Percentiles rank a stretch among this genome's conserved stretches.
These are phyloP conservation scores for Aplidium turbinatum DNA, from an alignment of 23 tunicate genomes.

Conservation along the genomic window DNA sequence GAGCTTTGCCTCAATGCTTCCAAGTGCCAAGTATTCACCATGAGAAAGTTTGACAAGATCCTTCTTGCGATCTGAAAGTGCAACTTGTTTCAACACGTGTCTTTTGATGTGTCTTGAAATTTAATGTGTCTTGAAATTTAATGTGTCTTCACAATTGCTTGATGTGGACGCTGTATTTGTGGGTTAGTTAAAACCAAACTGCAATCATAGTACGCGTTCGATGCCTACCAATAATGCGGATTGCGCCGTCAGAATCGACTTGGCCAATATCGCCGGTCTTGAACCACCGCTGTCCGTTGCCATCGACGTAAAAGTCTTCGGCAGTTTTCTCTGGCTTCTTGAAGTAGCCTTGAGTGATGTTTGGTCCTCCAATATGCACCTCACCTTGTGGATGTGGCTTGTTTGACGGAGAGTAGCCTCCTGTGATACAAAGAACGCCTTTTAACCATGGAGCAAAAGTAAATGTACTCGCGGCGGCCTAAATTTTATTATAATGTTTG, in stretches of 20 bases:
- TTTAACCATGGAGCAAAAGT: constrained; percentile 4
- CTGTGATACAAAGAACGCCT: constrained; percentile 3
- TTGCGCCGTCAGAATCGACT: constrained; percentile 70
- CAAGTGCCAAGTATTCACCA: constrained; percentile 93
- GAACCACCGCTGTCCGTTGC: constrained; percentile 90
- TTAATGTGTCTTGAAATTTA: too few species aligned
- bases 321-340: constrained; percentile 94
- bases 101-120: too few species aligned
- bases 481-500: background rate
- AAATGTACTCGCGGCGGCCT: background rate
- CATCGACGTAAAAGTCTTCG: constrained; percentile 89
- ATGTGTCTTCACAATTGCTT: too few species aligned
- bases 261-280: constrained; percentile 98
- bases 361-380: constrained; percentile 88
- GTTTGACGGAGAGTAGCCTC: constrained; percentile 82
- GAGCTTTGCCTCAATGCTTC: constrained; percentile 89
- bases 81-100: too few species aligned
- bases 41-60: constrained; percentile 91
- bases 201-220: too few species aligned
- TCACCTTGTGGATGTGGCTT: constrained; percentile 96
- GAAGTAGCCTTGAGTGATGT: constrained; percentile 85
- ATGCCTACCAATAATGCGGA: constrained; percentile 70
- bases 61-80: constrained; percentile 87
- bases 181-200: too few species aligned
- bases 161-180: too few species aligned